Conservation (phyloP, 2,888 invertebrate species). For the Lasius platythorax region DNA sequence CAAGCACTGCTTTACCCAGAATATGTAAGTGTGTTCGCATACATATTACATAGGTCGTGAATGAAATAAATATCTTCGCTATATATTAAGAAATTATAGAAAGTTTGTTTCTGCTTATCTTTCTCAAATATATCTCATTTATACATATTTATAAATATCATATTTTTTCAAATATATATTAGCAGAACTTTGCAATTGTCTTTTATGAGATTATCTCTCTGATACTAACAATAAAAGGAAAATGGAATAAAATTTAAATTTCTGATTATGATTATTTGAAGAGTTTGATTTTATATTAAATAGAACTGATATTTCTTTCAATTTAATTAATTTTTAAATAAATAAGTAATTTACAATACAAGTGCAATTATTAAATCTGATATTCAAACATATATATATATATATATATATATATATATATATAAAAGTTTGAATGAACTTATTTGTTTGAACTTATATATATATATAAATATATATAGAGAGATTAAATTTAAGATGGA, state of each 20-base stretch:
- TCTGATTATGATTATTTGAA: background rate
- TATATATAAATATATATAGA: background rate
- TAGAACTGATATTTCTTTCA: background rate
- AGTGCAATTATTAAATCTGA: background rate
- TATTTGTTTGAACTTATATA: too few species aligned
- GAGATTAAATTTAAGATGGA: constrained; percentile 6
- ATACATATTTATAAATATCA: background rate
- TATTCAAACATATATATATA: background rate
- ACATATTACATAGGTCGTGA: background rate
- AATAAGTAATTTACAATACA: background rate
- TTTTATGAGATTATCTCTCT: background rate
- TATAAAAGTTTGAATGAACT: too few species aligned
- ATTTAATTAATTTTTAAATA: background rate
- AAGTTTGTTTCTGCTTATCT: background rate
- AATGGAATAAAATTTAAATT: background rate
- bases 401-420: background rate
- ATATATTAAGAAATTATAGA: background rate
- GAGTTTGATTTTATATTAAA: background rate
- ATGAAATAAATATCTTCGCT: background rate
- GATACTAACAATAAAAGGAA: background rate
- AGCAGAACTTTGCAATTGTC: background rate
- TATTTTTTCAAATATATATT: background rate
- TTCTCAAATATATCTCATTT: background rate
- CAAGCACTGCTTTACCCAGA: background rate
- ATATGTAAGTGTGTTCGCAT: background rate